Conservation (phyloP, 2,888 invertebrate species). For the Cephalotes varians region DNA sequence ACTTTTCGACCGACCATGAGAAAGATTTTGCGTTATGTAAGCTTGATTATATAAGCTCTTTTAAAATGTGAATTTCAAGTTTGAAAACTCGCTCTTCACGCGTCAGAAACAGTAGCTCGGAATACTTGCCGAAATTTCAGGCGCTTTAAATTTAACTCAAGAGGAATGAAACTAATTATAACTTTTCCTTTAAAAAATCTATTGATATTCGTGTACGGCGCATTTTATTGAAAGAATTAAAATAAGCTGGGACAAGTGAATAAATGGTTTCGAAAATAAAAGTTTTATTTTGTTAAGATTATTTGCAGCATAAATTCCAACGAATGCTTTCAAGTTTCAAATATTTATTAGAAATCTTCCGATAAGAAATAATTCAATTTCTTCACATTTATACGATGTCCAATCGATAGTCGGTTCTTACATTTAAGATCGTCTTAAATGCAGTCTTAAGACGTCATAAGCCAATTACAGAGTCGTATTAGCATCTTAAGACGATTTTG, state of each 20-base stretch:
- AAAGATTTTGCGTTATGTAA: not conserved
- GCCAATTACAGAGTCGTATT: too few relatives aligned
- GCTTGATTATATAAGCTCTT: not conserved
- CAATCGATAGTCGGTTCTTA: too few relatives aligned
- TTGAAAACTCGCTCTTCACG: not conserved
- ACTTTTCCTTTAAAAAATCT: not conserved
- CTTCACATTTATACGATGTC: not conserved
- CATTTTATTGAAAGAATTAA: conserved; percentile 1
- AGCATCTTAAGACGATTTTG: too few relatives aligned
- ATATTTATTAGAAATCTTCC: not conserved
- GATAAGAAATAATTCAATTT: not conserved
- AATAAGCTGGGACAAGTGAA: not conserved
- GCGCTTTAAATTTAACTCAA: not conserved
- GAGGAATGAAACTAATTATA: not conserved
- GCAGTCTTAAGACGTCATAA: too few relatives aligned
- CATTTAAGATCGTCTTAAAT: too few relatives aligned
- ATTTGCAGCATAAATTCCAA: not conserved
- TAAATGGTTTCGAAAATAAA: not conserved
- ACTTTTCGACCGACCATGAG: not conserved
- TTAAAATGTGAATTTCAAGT: not conserved
- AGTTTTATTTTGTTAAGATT: not conserved
- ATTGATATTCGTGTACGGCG: not conserved
- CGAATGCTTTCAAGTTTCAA: not conserved
- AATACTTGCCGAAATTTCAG: not conserved
- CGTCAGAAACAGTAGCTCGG: not conserved